Conservation (phyloP, 1,140 invertebrate species). For the Drosophila littoralis region DNA sequence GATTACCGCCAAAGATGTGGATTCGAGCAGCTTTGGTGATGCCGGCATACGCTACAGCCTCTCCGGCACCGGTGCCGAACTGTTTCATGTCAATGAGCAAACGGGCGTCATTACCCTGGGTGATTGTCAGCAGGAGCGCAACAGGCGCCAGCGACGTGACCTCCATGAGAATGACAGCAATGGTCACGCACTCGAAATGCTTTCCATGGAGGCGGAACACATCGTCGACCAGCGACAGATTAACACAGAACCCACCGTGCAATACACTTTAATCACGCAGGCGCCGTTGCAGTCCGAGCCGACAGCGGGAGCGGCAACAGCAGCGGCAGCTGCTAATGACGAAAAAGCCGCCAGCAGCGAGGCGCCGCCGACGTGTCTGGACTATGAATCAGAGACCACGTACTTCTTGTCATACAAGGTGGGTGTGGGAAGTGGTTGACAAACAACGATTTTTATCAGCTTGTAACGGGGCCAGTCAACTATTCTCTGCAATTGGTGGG, state of each 20-base stretch:
- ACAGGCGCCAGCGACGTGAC: constrained; percentile 72
- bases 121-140: constrained; percentile 86
- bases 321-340: constrained; percentile 65
- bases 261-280: constrained; percentile 77
- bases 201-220: constrained; percentile 49
- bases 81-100: constrained; percentile 92
- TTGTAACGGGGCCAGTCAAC: background rate
- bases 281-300: constrained; percentile 35
- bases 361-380: constrained; percentile 88
- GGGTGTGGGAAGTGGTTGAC: constrained; percentile 46
- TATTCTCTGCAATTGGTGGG: background rate
- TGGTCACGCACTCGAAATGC: constrained; percentile 58
- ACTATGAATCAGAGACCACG: constrained; percentile 92
- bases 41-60: constrained; percentile 93
- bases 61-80: constrained; percentile 92
- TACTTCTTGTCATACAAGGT: constrained; percentile 95
- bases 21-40: constrained; percentile 90
- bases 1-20: constrained; percentile 92
- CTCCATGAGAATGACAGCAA: constrained; percentile 47
- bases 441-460: constrained; percentile 16
- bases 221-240: constrained; percentile 55
- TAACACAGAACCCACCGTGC: constrained; percentile 75
- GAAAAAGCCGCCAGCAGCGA: constrained; percentile 52
- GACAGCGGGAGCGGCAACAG: constrained; percentile 32
- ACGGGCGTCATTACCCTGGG: constrained; percentile 93